Base-by-base conservation (phyloP, 2,888 invertebrate genomes). In the Diarsia brunnea region DNA sequence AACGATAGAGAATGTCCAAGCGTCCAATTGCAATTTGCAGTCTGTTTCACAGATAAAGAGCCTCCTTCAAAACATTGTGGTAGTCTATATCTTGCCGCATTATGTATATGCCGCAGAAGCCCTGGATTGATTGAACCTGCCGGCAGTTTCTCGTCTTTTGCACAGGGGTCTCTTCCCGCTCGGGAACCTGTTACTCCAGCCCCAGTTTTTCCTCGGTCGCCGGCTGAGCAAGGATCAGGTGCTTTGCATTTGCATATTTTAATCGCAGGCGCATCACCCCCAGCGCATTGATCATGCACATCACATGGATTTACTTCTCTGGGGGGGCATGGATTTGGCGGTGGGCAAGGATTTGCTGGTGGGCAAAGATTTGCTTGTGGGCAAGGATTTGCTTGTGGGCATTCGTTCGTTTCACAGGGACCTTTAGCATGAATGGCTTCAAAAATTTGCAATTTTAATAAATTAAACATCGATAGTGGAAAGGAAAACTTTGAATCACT, bases 1-100 rank as follows among this genome's bases (percentile, higher is more conserved):
- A 96, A 96, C 1, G 95, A 91, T 77, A 96, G 81, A 1, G 94
- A 93, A 84, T 96, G 96, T 0, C 96, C 96, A 60, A 96, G 80
- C 31, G 95, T 89, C 95, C 96, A 95, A 85, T 95, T 95, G 74
- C 85, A 91, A 8, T 73, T 88, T 0, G 94, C 87, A 75, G 89
- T 91, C 79, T 96, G 96, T 81, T 95, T 95, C 8, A 96, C 90
- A 21, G 95, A 94, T 24, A 96, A 90, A 80, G 89, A 90, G 24
- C 92, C 96, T 43, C 96, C 96, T 88, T 96, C 96, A 77, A 96
- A 96, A 84, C 96, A 96, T 86, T 96, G 97, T 51, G 94, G 97
- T 81, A 94, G 82, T 78, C 96, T 90, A 82, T 94, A 93, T 38
- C 96, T 93, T 0, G 96, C 95, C 5, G 95, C 94, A 82, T 95